These are phyloP conservation scores for Brienomyrus brachyistius DNA, from an alignment of 2,113 vertebrate genomes.

Conservation along the genomic window DNA sequence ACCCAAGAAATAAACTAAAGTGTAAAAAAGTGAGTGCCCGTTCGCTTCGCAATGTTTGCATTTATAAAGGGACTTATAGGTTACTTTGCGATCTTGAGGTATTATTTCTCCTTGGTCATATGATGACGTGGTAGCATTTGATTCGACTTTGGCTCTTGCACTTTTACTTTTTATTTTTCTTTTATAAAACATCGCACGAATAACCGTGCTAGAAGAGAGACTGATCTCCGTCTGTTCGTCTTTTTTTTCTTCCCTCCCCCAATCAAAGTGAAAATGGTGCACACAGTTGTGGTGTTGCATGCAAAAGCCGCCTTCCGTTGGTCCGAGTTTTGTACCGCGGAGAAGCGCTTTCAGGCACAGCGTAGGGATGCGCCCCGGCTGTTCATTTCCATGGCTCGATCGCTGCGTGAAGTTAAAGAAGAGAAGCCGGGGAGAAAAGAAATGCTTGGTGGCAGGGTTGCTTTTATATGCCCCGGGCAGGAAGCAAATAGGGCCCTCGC, in stretches of 20 bases:
- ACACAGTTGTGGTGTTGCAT: not conserved
- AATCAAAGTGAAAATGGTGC: not conserved
- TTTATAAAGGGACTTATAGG: slow-evolving; percentile 33
- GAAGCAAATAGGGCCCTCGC: slow-evolving; percentile 14
- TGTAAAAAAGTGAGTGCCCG: not conserved
- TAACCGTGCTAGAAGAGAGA: not conserved
- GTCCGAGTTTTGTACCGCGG: slow-evolving; percentile 44
- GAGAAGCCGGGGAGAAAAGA: not conserved
- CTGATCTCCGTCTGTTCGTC: not conserved
- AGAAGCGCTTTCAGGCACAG: slow-evolving; percentile 55
- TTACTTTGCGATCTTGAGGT: slow-evolving; percentile 47
- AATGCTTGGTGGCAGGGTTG: not conserved
- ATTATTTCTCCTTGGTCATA: slow-evolving; percentile 65
- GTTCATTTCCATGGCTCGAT: not conserved
- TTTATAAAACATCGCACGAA: not conserved
- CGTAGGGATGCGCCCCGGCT: not conserved
- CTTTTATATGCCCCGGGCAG: not conserved
- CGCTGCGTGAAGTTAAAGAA: slow-evolving; percentile 20
- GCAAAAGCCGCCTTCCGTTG: not conserved
- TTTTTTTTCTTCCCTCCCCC: not conserved
- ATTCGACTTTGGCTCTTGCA: slow-evolving; percentile 57
- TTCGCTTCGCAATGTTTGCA: not conserved
- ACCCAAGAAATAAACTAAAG: slow-evolving; percentile 15
- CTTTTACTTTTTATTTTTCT: slow-evolving; percentile 57
- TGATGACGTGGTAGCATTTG: slow-evolving; percentile 63